Conservation (phyloP, 2,113 vertebrate genomes). For the Odontesthes bonariensis region DNA sequence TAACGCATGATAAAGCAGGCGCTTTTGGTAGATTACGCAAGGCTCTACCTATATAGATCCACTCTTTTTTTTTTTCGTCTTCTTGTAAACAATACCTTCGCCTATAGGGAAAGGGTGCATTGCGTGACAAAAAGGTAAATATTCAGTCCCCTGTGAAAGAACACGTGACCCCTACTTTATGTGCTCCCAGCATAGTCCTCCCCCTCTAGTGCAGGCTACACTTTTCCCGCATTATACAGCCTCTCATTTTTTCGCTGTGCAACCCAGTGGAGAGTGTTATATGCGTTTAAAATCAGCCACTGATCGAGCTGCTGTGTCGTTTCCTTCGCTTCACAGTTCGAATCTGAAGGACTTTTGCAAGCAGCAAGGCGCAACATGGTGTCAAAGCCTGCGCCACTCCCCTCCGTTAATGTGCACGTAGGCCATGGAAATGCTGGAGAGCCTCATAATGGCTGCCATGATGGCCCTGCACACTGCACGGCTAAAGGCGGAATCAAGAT, state of each 20-base stretch:
- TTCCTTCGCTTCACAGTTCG: constrained; percentile 7
- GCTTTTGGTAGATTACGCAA: not conserved
- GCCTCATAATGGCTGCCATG: constrained; percentile 79
- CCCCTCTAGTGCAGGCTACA: constrained; percentile 50
- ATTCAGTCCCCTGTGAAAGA: constrained; percentile 73
- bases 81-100: constrained; percentile 7
- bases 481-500: constrained; percentile 61
- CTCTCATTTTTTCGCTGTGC: not conserved
- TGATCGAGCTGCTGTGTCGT: constrained; percentile 7
- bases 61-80: not conserved
- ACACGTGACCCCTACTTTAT: constrained; percentile 77
- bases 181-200: constrained; percentile 57
- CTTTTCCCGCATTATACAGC: constrained; percentile 50
- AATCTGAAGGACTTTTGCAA: constrained; percentile 26
- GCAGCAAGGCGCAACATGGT: constrained; percentile 63
- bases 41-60: constrained; percentile 19
- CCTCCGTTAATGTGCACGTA: constrained; percentile 71
- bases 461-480: constrained; percentile 62
- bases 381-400: constrained; percentile 72
- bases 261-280: not conserved
- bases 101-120: constrained; percentile 55
- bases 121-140: constrained; percentile 82
- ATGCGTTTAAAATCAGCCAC: not conserved
- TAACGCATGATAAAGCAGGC: constrained; percentile 3
- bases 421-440: constrained; percentile 72